phyloP scores from a whole-genome alignment of 2,888 invertebrate genomes.

The Meandrusa payeni region DNA sequence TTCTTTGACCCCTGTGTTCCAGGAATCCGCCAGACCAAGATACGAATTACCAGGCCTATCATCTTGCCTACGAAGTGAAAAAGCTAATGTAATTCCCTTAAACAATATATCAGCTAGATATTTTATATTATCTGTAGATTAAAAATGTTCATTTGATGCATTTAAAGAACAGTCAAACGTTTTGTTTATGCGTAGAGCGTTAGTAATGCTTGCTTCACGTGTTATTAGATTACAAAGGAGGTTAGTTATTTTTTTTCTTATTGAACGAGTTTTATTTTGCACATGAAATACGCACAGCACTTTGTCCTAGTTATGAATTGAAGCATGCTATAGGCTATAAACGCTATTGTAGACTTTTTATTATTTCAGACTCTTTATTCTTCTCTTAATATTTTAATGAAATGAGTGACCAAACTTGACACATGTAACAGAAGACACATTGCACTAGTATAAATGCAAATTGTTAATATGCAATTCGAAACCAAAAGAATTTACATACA shows the following conservation, averaged over 20 bases:
- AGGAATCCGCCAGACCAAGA: constrained; percentile 93
- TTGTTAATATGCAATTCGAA: no score
- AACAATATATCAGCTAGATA: constrained; percentile 68
- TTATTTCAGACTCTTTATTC: constrained; percentile 18
- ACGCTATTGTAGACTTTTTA: constrained; percentile 26
- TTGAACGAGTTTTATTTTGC: constrained; percentile 23
- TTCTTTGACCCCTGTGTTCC: constrained; percentile 87
- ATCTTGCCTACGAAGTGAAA: constrained; percentile 99
- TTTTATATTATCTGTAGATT: constrained; percentile 33
- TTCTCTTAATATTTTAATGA: constrained; percentile 6
- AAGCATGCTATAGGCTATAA: constrained; percentile 22
- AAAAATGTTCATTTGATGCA: constrained; percentile 18
- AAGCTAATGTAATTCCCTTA: constrained; percentile 95
- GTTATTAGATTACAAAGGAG: constrained; percentile 26
- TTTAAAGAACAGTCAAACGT: constrained; percentile 3
- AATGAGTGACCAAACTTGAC: constrained; percentile 8
- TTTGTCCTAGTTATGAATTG: constrained; percentile 13
- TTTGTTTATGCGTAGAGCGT: constrained; percentile 34
- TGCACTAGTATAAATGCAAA: no score
- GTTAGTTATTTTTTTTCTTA: constrained; percentile 29
- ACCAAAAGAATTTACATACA: no score
- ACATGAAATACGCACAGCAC: constrained; percentile 28
- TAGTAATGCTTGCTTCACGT: constrained; percentile 50
- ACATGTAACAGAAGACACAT: constrained; percentile 6
- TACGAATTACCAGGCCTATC: constrained; percentile 98